These are phyloP conservation scores for Acomys russatus DNA, from an alignment of 2,797 vertebrate genomes.

Conservation along the genomic window DNA sequence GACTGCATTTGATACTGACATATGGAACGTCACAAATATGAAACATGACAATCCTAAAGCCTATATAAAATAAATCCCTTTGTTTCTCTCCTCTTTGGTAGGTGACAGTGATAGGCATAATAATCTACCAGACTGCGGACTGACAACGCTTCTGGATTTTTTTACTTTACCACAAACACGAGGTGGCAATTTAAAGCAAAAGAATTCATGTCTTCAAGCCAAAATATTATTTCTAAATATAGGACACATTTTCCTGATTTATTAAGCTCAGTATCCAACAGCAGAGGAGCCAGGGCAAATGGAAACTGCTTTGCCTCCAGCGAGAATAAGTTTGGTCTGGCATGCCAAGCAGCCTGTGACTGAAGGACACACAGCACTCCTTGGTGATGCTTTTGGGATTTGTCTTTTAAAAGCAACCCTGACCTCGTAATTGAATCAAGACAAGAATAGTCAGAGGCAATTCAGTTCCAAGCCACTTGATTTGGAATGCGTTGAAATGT, in stretches of 20 bases:
- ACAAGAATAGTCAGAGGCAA: slow-evolving; percentile 18
- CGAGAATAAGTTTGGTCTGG: not conserved
- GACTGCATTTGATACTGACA: not conserved
- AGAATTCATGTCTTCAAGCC: not conserved
- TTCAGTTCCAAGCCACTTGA: not conserved
- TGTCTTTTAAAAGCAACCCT: slow-evolving; percentile 2
- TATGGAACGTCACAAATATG: not conserved
- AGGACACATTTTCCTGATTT: slow-evolving; percentile 23
- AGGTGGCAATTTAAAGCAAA: not conserved
- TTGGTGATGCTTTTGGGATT: not conserved
- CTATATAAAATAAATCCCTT: not conserved
- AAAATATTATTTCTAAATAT: slow-evolving; percentile 46
- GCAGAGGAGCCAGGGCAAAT: not conserved
- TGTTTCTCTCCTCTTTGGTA: not conserved
- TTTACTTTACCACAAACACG: not conserved
- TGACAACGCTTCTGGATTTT: not conserved
- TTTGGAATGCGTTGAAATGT: slow-evolving; percentile 36
- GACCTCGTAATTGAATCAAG: slow-evolving; percentile 50
- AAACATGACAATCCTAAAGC: not conserved
- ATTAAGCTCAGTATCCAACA: not conserved
- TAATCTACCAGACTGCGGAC: not conserved
- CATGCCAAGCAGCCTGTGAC: not conserved
- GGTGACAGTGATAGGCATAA: not conserved
- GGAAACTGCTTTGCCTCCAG: not conserved
- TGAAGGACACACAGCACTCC: not conserved